These are phyloP conservation scores for Pangasius mekongensis DNA, from an alignment of 2,797 vertebrate genomes.

Conservation along the genomic window DNA sequence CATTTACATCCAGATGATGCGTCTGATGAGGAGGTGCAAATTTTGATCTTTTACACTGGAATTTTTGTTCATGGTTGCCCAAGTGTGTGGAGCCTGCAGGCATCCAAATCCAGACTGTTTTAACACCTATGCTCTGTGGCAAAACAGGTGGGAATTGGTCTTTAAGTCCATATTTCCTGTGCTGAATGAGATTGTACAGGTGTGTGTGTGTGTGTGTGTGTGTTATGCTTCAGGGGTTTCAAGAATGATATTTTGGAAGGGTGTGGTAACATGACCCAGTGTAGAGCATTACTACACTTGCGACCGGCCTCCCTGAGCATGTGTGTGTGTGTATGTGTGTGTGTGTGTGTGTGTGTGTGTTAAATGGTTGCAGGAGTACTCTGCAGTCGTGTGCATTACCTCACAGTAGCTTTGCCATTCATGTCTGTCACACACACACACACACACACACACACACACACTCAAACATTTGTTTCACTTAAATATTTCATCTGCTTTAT, in stretches of 20 bases:
- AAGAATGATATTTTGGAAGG: conserved; percentile 31
- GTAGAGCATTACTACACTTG: neutral
- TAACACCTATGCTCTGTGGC: conserved; percentile 1
- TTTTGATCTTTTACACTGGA: conserved; percentile 11
- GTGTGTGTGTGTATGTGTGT: neutral
- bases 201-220: conserved; percentile 1
- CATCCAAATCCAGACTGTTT: neutral
- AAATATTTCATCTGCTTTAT: neutral
- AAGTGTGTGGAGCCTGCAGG: conserved; percentile 3
- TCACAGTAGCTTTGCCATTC: neutral
- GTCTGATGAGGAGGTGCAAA: conserved; percentile 2
- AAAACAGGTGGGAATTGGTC: conserved; percentile 31
- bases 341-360: neutral
- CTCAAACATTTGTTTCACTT: neutral
- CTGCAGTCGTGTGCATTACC: neutral
- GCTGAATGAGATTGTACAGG: conserved; percentile 8
- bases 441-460: neutral
- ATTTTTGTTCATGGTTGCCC: neutral
- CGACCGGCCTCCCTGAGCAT: neutral
- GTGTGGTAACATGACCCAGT: conserved; percentile 12
- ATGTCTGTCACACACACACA: neutral
- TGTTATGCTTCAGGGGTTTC: conserved; percentile 15
- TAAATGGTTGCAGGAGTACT: neutral
- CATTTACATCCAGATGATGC: neutral
- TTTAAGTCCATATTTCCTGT: conserved; percentile 24